Evolutionary conservation across 2,113 vertebrate genomes (phyloP), one percentile per base, ranked within the genome.

Genomic region (Patagioenas fasciata): DNA sequence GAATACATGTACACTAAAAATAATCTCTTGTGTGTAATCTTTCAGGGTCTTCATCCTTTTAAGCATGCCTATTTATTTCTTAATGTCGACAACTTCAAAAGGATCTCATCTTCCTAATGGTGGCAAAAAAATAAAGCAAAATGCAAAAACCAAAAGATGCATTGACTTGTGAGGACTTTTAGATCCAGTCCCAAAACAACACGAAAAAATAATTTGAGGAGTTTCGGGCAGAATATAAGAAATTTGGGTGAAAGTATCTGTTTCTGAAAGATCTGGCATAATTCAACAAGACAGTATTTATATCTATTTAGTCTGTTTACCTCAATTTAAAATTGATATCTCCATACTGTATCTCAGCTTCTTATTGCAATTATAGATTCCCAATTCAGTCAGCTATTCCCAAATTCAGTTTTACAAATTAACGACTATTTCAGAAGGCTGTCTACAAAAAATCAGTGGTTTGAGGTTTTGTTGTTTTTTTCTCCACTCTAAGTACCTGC

Each of bases 401-500:
- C 83, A 92, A 95, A 91, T 80, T 21, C 61, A 82, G 28, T 29
- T 81, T 47, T 51, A 85, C 7, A 50, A 88, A 94, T 80, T 84
- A 85, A 91, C 93, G 19, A 85, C 8, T 8, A 31, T 61, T 91
- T 70, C 81, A 89, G 66, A 84, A 96, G 17, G 15, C 40, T 88
- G 56, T 13, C 50, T 78, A 14, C 21, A 77, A 38, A 34, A 74
- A 56, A 44, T 53, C n/a, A 72, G 32, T 31, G 10, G 23, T 73
- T 93, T 56, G 56, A 79, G 21, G 38, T 34, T 38, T 8, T 47
- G 15, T 47, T 42, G 58, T 72, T 80, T 61, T 61, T 58, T n/a
- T 21, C 50, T 24, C 31, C 11, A 60, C 48, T 77, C 13, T 51
- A 90, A 56, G 32, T 98, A 99, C 98, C 99, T 99, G 98, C 26